Base-by-base conservation (phyloP, 2,888 invertebrate genomes). In the Sarcophaga rosellei region DNA sequence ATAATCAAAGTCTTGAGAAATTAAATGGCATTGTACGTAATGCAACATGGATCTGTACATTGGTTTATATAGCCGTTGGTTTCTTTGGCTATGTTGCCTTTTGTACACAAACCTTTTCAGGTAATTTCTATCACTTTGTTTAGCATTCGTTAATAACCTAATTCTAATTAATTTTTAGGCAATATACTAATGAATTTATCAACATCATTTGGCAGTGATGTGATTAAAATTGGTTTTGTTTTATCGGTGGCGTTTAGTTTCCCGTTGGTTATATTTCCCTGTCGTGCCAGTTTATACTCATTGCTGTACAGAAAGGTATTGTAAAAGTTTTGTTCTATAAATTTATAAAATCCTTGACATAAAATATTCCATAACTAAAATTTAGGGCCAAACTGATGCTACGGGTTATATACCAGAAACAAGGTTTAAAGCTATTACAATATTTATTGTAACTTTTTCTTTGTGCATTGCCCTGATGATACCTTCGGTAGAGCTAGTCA, bases 231-330 rank as follows among this genome's bases (percentile, higher is more conserved):
- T 88, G 98, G 98, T 44, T 99, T 99, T 94, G 97, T 99, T 11
- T 94, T 99, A 90, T 98, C 99, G 0, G 95, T 99, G 47, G 98
- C 98, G 20, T 97, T 98, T 92, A 99, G 99, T 91, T 99, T 99
- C 94, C 99, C 99, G 1, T 95, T 99, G 88, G 97, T 98, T 89
- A 97, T 99, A 92, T 99, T 99, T 93, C 99, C 99, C 0, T 99
- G 99, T 91, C 94, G 99, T 84, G 97, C 97, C 15, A 98, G 98
- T 91, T 94, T 99, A 35, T 97, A 98, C 94, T 99, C 98, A 0
- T 95, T 99, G 82, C 93, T 99, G 8, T 98, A 97, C 91, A 95
- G 96, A 91, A 96, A 96, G 95, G 97, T 97, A 94, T 93, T 93
- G 90, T 8, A 47, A 63, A 20, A 66, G 15, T 35, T 53, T 53